Conservation (phyloP, 2,797 vertebrate species). For the Anomalospiza imberbis region DNA sequence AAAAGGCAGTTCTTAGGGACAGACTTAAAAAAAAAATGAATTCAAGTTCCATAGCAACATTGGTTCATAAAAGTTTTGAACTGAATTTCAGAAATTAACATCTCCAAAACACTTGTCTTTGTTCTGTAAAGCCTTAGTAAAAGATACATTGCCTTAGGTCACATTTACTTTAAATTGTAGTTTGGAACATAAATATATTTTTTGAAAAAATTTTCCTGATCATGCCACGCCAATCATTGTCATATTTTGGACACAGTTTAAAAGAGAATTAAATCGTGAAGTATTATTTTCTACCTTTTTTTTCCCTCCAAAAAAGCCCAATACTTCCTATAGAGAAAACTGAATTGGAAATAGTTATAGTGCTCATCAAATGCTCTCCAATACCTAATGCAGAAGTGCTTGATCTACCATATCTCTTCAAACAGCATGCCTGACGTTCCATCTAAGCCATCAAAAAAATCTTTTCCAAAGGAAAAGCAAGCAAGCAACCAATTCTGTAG, state of each 20-base stretch:
- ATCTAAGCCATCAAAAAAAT: not conserved
- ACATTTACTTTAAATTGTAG: not conserved
- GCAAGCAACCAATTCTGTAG: not conserved
- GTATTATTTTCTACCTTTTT: not conserved
- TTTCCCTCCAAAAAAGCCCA: fast-evolving
- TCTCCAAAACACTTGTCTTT: not conserved
- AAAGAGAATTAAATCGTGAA: not conserved
- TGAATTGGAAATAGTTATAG: not conserved
- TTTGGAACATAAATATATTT: not conserved
- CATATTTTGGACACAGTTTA: not conserved
- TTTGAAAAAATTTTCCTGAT: not conserved
- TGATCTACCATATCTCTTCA: not conserved
- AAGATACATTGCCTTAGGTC: not conserved
- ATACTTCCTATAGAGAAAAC: not conserved
- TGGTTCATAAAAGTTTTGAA: not conserved
- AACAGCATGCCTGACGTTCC: not conserved
- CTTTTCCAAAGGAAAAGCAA: not conserved
- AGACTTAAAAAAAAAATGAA: not conserved
- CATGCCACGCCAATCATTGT: not conserved
- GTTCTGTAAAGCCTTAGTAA: not conserved
- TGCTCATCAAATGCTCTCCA: not conserved
- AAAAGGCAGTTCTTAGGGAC: fast-evolving
- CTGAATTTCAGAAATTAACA: not conserved
- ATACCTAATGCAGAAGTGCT: not conserved
- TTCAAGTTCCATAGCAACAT: not conserved